Evolutionary conservation across 92 coral and sea anemone genomes (phyloP), one percentile per base, ranked within the genome.

Genomic region (Phenganax subtilis): DNA sequence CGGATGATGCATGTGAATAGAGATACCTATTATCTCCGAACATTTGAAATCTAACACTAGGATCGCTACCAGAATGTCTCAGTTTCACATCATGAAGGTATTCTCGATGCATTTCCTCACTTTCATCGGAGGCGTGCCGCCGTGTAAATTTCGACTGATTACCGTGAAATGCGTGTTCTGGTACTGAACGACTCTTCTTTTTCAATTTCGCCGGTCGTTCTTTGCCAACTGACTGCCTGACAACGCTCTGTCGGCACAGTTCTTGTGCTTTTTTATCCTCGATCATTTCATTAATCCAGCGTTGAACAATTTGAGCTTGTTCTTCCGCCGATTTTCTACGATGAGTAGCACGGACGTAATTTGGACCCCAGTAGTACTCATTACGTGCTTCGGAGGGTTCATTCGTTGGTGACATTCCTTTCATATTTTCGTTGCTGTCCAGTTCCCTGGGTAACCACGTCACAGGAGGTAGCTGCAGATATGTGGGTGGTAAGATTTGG

Each of bases 251-350:
- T 51, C 56, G 17, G 10, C 57, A 61, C 31, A 63, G 69, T 54
- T 62, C 83, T 54, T 79, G 83, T 6, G 83, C 83, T 65, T 64
- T 79, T 53, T 79, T 79, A 29, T 79, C 51, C 51, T 79, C 74
- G 62, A 79, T 62, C 74, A 79, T 79, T 16, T 79, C 83, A 17
- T 67, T 28, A 55, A 79, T 79, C 83, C 83, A 79, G 7, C 83
- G 60, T 29, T 79, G 83, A 64, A 79, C 83, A 6, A 79, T 79
- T 29, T 79, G 83, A 25, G 83, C 83, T 65, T 79, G 83, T 79
- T 79, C 83, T 61, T 79, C 59, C 10, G 51, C 65, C 17, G 83
- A 79, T 65, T 64, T 17, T 29, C 83, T 51, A 16, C 83, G 73
- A 52, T 52, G 74, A 29, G 51, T 64, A 6, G 58, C 83, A 44